Evolutionary conservation across 2,888 invertebrate species (phyloP).

Genomic region (Oscheius sp.): DNA sequence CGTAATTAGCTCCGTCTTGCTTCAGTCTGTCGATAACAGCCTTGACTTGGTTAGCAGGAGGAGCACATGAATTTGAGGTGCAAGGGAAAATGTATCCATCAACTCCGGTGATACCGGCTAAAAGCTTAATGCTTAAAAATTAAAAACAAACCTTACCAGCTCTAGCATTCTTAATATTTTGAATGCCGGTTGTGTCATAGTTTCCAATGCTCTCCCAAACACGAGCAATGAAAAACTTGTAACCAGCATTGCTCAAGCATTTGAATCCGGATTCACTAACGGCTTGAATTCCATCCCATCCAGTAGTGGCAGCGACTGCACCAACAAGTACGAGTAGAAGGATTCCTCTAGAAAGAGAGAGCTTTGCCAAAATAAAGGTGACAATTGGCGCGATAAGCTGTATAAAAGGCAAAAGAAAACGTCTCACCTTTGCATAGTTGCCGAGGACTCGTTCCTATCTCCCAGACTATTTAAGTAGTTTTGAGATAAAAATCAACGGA

Average conservation of each 20-base stretch:
- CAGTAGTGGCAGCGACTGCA: slow-evolving; percentile 12
- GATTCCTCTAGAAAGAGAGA: not conserved
- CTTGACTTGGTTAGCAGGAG: slow-evolving; percentile 34
- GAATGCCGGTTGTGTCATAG: slow-evolving; percentile 48
- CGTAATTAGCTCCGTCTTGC: slow-evolving; percentile 30
- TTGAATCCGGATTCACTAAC: slow-evolving; percentile 40
- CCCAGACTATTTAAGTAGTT: not conserved
- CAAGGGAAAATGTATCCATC: slow-evolving; percentile 55
- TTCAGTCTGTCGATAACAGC: slow-evolving; percentile 28
- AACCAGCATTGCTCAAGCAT: slow-evolving; percentile 47
- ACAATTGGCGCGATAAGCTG: too few species aligned
- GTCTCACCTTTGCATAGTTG: slow-evolving; percentile 7
- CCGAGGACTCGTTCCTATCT: not conserved
- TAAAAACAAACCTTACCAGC: slow-evolving; percentile 33
- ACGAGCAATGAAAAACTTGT: slow-evolving; percentile 49
- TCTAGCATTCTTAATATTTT: slow-evolving; percentile 55
- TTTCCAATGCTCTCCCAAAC: slow-evolving; percentile 48
- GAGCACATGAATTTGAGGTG: slow-evolving; percentile 34
- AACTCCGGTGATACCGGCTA: slow-evolving; percentile 42
- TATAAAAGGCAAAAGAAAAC: not conserved
- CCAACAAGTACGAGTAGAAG: slow-evolving; percentile 18
- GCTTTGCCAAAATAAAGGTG: not conserved
- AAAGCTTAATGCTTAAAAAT: not conserved
- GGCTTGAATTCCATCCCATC: slow-evolving; percentile 31
- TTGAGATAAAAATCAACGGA: slow-evolving; percentile 1